These are phyloP conservation scores for Pseudorectes ferrugineus DNA, from an alignment of 2,113 vertebrate species.

Conservation along the genomic window DNA sequence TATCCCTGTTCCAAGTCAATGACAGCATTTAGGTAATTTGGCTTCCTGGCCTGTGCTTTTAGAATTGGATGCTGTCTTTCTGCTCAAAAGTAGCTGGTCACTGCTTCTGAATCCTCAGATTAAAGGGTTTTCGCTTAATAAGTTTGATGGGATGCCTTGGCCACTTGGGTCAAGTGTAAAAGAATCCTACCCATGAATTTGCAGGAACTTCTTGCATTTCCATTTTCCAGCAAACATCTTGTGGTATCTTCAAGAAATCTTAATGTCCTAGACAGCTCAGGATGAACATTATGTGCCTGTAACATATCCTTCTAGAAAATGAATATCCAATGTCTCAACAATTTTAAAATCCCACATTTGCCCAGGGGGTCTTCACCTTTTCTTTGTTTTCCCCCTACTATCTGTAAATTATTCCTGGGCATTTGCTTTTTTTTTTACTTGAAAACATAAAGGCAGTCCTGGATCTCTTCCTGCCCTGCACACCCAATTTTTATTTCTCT, in stretches of 20 bases:
- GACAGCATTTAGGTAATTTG: background rate
- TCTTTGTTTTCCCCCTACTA: rapidly evolving
- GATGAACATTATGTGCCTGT: rapidly evolving
- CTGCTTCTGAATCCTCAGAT: background rate
- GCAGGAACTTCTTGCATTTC: background rate
- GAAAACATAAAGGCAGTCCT: background rate
- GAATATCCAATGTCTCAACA: background rate
- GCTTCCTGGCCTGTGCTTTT: background rate
- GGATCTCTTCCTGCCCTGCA: background rate
- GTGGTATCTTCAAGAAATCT: background rate
- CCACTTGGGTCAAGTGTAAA: background rate
- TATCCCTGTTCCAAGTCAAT: background rate
- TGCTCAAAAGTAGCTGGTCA: background rate
- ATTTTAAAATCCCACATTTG: background rate
- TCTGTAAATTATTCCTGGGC: background rate
- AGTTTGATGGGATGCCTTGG: background rate
- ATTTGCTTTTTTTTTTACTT: background rate
- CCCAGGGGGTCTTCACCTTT: background rate
- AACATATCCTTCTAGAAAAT: background rate
- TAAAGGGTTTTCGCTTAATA: background rate
- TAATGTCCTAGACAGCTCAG: background rate
- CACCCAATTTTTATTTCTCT: background rate
- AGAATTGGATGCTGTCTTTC: background rate
- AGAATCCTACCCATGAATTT: background rate
- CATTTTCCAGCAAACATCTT: background rate